These are phyloP conservation scores for Actinia tenebrosa DNA, from an alignment of 64 coral and sea anemone genomes.

Conservation along the genomic window DNA sequence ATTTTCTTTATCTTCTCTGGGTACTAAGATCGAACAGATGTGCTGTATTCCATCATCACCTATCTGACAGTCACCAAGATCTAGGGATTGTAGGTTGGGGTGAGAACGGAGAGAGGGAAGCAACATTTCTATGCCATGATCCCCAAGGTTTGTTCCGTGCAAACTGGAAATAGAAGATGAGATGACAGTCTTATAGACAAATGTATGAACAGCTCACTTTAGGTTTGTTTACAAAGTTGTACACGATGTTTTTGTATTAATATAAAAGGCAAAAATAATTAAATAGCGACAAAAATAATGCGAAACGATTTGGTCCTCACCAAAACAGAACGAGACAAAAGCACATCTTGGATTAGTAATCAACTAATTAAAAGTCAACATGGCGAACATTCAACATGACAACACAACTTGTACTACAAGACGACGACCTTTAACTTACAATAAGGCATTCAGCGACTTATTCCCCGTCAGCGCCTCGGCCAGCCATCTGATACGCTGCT, in stretches of 20 bases:
- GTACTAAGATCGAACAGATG: slow-evolving; percentile 75
- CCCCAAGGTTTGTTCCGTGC: slow-evolving; percentile 86
- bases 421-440: slow-evolving; percentile 64
- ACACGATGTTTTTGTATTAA: background rate
- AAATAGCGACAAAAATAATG: too few relatives aligned
- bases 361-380: slow-evolving; percentile 13
- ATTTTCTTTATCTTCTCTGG: slow-evolving; percentile 48
- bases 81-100: slow-evolving; percentile 73
- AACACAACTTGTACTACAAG: background rate
- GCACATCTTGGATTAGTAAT: background rate
- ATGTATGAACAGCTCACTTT: background rate
- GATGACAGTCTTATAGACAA: too few relatives aligned
- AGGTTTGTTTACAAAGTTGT: too few relatives aligned
- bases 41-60: slow-evolving; percentile 92
- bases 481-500: slow-evolving; percentile 82
- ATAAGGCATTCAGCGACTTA: slow-evolving; percentile 71
- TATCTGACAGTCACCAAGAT: slow-evolving; percentile 87
- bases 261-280: background rate
- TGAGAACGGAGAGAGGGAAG: slow-evolving; percentile 67
- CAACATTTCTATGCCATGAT: slow-evolving; percentile 70
- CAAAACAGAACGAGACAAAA: background rate
- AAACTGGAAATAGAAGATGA: slow-evolving; percentile 43
- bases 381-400: background rate
- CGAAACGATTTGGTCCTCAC: background rate
- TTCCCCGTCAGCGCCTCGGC: slow-evolving; percentile 71